Evolutionary conservation across 2,113 vertebrate genomes (phyloP).

Genomic region (Illadopsis cleaveri): DNA sequence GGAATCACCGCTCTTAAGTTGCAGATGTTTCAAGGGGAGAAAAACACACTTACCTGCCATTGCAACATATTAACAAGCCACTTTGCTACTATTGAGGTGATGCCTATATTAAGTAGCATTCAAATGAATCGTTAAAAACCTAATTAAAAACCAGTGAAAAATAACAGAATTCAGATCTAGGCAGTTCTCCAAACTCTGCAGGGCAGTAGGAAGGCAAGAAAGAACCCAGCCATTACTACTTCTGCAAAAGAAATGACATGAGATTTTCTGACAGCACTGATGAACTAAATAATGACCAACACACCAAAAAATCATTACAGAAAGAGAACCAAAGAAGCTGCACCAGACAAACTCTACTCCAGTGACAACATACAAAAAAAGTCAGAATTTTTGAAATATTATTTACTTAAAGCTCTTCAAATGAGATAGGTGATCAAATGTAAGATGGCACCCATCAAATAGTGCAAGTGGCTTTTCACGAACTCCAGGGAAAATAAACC

Average conservation of each 20-base stretch:
- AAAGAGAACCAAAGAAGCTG: not conserved
- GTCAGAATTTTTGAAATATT: not conserved
- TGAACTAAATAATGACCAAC: not conserved
- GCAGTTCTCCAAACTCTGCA: not conserved
- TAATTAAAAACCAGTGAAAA: not conserved
- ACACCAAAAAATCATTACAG: not conserved
- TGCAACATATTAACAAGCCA: not conserved
- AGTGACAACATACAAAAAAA: not conserved
- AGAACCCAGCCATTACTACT: not conserved
- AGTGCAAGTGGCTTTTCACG: not conserved
- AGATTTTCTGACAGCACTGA: not conserved
- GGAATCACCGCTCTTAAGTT: not conserved
- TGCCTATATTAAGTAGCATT: not conserved
- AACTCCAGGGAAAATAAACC: not conserved
- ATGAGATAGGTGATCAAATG: not conserved
- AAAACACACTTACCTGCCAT: not conserved
- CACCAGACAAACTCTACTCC: not conserved
- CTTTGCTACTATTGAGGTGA: not conserved
- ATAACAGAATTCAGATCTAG: not conserved
- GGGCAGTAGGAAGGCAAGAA: not conserved
- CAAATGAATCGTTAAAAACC: not conserved
- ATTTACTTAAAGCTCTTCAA: not conserved
- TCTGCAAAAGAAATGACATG: not conserved
- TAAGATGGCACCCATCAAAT: not conserved
- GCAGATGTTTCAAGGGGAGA: not conserved